Evolutionary conservation across 2,888 invertebrate species (phyloP).

Genomic region (Tromatobia lineatoria): DNA sequence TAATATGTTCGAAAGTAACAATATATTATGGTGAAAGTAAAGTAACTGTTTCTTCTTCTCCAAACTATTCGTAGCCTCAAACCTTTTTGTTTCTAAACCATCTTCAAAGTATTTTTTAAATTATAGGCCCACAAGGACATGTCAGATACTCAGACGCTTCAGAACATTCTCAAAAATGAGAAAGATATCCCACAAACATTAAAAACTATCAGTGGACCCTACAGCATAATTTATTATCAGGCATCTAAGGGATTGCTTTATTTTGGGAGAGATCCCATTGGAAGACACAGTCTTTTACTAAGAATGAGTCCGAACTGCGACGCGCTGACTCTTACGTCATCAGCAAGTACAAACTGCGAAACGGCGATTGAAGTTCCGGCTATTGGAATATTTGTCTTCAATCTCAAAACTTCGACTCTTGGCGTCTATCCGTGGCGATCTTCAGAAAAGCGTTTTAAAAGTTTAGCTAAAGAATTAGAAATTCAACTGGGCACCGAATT

Average conservation of each 20-base stretch:
- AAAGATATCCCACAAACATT: constrained; percentile 86
- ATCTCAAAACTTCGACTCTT: constrained; percentile 84
- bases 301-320: constrained; percentile 83
- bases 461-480: constrained; percentile 21
- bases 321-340: constrained; percentile 76
- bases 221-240: constrained; percentile 92
- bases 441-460: constrained; percentile 42
- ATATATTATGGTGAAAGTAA: neutral
- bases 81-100: neutral
- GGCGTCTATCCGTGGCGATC: constrained; percentile 85
- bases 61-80: neutral
- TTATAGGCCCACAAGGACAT: constrained; percentile 58
- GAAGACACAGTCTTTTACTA: constrained; percentile 93
- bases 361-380: constrained; percentile 89
- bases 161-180: constrained; percentile 72
- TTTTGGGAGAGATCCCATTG: constrained; percentile 95
- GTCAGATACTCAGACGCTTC: constrained; percentile 75
- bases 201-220: constrained; percentile 91
- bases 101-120: neutral
- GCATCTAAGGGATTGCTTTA: constrained; percentile 88
- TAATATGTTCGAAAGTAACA: too few relatives aligned
- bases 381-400: constrained; percentile 87
- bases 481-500: constrained; percentile 25
- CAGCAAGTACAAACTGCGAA: constrained; percentile 85
- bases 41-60: too few relatives aligned